A percentile compares a stretch with the other conserved stretches of the same genome.
Conservation (phyloP, 2,888 invertebrate genomes). For the Linnaemya vulpina region DNA sequence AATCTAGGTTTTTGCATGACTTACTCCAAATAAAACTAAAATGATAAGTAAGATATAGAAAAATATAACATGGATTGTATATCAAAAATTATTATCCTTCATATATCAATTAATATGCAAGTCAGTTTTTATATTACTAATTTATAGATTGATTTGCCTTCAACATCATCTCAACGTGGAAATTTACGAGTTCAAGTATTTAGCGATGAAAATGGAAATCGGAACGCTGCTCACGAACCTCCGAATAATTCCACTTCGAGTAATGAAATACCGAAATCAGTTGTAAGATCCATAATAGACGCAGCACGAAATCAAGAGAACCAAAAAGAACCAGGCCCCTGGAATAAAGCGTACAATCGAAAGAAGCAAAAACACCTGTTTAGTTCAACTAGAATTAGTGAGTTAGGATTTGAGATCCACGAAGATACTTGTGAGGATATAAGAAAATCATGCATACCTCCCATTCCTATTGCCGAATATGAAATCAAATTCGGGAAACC, state of each 20-base stretch:
- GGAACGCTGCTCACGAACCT: constrained; percentile 73
- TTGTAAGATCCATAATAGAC: constrained; percentile 84
- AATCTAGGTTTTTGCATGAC: too few relatives aligned
- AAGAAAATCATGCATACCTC: constrained; percentile 60
- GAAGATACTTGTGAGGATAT: constrained; percentile 74
- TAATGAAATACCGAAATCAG: constrained; percentile 73
- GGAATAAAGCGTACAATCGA: constrained; percentile 84
- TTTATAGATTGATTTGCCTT: constrained; percentile 69
- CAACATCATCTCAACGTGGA: constrained; percentile 53
- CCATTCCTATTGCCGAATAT: constrained; percentile 72
- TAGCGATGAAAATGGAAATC: constrained; percentile 78
- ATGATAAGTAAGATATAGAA: too few relatives aligned
- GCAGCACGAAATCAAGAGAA: constrained; percentile 87
- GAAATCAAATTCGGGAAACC: constrained; percentile 74
- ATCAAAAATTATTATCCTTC: too few relatives aligned
- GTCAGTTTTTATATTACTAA: too few relatives aligned
- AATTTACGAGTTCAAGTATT: constrained; percentile 76
- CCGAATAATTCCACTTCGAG: constrained; percentile 2
- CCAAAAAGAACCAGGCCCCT: constrained; percentile 87
- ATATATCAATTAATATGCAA: too few relatives aligned
- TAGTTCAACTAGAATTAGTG: constrained; percentile 62
- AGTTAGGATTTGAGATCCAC: constrained; percentile 79
- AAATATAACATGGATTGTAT: too few relatives aligned
- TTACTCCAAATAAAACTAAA: too few relatives aligned
- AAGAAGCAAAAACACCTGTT: constrained; percentile 78